Conservation (phyloP, 2,113 vertebrate genomes). For the Brachypodius melanocephalos region DNA sequence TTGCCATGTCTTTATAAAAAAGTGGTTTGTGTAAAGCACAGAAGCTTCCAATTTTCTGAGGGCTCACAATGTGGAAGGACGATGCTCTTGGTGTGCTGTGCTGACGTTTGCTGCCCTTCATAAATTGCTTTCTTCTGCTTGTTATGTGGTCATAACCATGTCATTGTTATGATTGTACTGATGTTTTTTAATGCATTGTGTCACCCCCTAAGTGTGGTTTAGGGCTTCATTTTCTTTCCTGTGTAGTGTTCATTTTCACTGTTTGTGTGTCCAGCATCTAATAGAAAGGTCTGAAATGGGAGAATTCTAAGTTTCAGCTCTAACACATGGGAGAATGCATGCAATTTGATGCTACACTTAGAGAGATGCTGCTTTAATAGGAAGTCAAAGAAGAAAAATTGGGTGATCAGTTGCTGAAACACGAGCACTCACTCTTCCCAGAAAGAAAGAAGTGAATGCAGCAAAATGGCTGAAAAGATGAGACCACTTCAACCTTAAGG, state of each 20-base stretch:
- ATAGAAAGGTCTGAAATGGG: not conserved
- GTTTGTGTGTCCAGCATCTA: not conserved
- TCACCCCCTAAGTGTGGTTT: not conserved
- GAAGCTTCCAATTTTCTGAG: not conserved
- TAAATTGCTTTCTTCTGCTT: not conserved
- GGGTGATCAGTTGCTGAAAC: not conserved
- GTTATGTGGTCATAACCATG: not conserved
- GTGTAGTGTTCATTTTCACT: not conserved
- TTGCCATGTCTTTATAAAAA: not conserved
- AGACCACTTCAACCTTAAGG: not conserved
- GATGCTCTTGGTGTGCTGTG: not conserved
- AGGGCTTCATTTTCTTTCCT: not conserved
- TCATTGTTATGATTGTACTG: not conserved
- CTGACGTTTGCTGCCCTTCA: not conserved
- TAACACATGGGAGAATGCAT: fast-evolving
- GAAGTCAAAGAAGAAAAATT: not conserved
- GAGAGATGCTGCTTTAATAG: not conserved
- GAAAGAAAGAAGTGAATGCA: not conserved
- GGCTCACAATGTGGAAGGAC: not conserved
- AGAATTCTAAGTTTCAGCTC: not conserved
- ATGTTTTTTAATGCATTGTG: not conserved
- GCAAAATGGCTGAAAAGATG: not conserved
- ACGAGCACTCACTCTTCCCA: not conserved
- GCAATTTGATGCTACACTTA: not conserved
- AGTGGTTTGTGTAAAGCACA: not conserved